phyloP scores from a whole-genome alignment of 1,140 invertebrate genomes.

The Drosophila asahinai region DNA sequence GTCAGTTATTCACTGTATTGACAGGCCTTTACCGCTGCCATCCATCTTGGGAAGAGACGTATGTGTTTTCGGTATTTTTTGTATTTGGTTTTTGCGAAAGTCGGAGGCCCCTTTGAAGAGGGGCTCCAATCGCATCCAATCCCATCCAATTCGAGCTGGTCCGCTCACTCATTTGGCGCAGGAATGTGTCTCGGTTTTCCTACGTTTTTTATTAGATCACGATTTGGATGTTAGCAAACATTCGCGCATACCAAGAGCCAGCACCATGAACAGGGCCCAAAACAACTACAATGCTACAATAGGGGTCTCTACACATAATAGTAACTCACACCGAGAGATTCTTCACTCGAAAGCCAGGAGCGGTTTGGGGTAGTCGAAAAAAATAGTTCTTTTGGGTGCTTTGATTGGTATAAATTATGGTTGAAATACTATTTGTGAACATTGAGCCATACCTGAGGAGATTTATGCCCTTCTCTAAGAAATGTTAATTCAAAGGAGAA shows the following conservation, averaged over 20 bases:
- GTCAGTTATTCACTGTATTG: conserved; percentile 60
- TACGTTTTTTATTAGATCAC: conserved; percentile 77
- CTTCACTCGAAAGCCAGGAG: conserved; percentile 61
- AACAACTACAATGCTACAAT: conserved; percentile 58
- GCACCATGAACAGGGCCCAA: conserved; percentile 34
- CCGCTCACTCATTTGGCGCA: conserved; percentile 52
- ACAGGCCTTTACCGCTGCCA: conserved; percentile 50
- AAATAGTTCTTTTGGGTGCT: conserved; percentile 3
- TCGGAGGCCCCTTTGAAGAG: conserved; percentile 45
- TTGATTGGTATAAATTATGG: too few relatives aligned
- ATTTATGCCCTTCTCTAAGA: too few relatives aligned
- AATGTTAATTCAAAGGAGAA: too few relatives aligned
- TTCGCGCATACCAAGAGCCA: conserved; percentile 70
- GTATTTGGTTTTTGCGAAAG: conserved; percentile 39
- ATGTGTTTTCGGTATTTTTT: conserved; percentile 20
- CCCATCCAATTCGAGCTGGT: conserved; percentile 39
- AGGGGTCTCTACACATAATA: conserved; percentile 65
- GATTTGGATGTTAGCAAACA: conserved; percentile 80
- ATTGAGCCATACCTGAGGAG: too few relatives aligned
- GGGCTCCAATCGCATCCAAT: conserved; percentile 12
- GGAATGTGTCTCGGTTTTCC: conserved; percentile 48
- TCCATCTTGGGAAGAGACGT: conserved; percentile 38
- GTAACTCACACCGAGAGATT: conserved; percentile 70
- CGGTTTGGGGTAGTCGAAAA: conserved; percentile 7
- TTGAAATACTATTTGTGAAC: not conserved